Conservation (phyloP, 2,113 vertebrate genomes). For the Procavia capensis region DNA sequence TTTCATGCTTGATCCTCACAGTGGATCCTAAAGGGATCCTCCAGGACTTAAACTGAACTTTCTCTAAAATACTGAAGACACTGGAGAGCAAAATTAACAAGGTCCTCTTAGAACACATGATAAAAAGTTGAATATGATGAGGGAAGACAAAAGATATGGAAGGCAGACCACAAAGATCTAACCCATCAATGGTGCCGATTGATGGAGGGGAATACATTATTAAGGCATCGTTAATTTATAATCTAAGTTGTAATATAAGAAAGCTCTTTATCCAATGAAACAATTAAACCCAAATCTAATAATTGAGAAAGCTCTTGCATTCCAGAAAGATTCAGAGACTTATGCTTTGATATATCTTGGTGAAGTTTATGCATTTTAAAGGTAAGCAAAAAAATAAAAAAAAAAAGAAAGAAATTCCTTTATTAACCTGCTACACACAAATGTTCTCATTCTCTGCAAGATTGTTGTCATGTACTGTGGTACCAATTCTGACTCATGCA, state of each 20-base stretch:
- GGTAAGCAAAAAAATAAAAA: not conserved
- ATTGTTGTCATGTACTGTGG: no score
- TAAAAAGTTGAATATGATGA: not conserved
- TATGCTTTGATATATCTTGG: not conserved
- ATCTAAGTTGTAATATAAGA: not conserved
- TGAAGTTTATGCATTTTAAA: not conserved
- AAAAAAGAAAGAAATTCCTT: no score
- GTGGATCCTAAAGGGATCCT: not conserved
- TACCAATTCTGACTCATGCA: not conserved
- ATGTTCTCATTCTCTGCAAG: not conserved
- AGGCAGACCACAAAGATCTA: not conserved
- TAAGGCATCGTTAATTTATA: slow-evolving; percentile 16
- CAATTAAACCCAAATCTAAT: not conserved
- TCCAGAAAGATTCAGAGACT: slow-evolving; percentile 4
- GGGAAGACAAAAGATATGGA: not conserved
- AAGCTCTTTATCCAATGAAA: slow-evolving; percentile 40
- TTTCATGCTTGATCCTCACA: not conserved
- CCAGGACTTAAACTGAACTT: not conserved
- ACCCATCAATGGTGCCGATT: not conserved
- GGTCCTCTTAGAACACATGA: not conserved
- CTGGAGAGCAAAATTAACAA: not conserved
- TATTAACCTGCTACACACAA: not conserved
- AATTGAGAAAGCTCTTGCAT: not conserved
- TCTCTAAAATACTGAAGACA: not conserved
- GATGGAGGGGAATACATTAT: not conserved